Conservation (phyloP, 2,113 vertebrate species). For the Sinocyclocheilus rhinocerous region DNA sequence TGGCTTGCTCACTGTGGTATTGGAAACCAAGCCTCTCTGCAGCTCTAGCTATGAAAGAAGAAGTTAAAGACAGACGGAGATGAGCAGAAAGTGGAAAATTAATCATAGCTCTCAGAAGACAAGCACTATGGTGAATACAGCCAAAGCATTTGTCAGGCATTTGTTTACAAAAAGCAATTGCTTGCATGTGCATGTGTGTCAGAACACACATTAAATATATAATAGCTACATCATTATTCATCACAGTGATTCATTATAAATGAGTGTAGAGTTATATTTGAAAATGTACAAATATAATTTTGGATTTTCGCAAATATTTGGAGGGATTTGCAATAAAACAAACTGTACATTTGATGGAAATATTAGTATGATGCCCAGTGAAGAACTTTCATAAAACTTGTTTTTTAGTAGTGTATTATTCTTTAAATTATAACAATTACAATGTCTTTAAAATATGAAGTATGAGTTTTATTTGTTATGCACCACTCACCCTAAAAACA, state of each 20-base stretch:
- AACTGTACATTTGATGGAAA: not conserved
- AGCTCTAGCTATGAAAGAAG: slow-evolving; percentile 22
- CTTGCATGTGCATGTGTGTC: slow-evolving; percentile 11
- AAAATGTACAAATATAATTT: not conserved
- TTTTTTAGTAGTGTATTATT: not conserved
- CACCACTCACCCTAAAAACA: not conserved
- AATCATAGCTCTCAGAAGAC: slow-evolving; percentile 39
- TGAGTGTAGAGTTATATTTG: not conserved
- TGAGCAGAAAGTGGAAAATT: slow-evolving; percentile 37
- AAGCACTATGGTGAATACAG: slow-evolving; percentile 11
- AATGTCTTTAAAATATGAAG: not conserved
- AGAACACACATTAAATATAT: not conserved
- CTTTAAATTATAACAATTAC: not conserved
- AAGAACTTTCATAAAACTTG: not conserved
- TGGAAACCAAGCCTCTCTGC: slow-evolving; percentile 31
- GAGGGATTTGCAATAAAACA: not conserved
- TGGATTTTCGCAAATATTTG: not conserved
- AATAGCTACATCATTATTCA: not conserved
- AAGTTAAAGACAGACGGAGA: slow-evolving; percentile 30
- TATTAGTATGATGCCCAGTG: not conserved
- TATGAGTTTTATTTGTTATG: not conserved
- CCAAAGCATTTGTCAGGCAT: slow-evolving; percentile 43
- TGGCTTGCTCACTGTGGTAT: slow-evolving; percentile 33
- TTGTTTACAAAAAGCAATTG: slow-evolving; percentile 9
- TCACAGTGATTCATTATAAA: not conserved